Percentiles rank a stretch among this genome's conserved stretches.
phyloP scores from a whole-genome alignment of 2,888 invertebrate genomes.

The Callyntrura guangdongensis region DNA sequence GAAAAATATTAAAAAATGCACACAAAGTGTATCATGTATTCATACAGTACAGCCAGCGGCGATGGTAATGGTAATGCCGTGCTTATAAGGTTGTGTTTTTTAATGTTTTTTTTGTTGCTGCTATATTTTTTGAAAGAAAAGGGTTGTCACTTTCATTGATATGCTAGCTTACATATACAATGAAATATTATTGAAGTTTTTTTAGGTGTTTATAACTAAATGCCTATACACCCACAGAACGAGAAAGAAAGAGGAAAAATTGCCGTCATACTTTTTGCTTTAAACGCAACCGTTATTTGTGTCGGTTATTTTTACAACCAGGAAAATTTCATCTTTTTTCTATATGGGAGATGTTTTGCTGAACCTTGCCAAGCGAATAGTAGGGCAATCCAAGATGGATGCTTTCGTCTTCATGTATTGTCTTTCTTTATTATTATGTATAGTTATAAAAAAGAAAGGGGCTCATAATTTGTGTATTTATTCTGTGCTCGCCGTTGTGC shows the following conservation, averaged over 20 bases:
- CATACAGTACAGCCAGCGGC: slow-evolving; percentile 7
- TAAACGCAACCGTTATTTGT: neutral
- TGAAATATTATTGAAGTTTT: slow-evolving; percentile 64
- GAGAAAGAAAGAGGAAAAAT: no score
- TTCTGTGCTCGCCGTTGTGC: slow-evolving; percentile 34
- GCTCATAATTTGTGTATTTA: slow-evolving; percentile 62
- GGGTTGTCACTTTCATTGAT: slow-evolving; percentile 42
- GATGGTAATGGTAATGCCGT: slow-evolving; percentile 16
- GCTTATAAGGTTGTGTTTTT: slow-evolving; percentile 14
- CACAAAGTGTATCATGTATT: slow-evolving; percentile 34
- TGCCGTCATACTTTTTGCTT: neutral
- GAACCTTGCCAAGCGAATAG: slow-evolving; percentile 64
- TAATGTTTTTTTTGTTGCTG: slow-evolving; percentile 35
- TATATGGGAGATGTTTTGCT: slow-evolving; percentile 29
- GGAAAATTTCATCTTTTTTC: slow-evolving; percentile 54
- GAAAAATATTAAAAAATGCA: slow-evolving; percentile 47
- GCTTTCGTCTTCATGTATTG: slow-evolving; percentile 35
- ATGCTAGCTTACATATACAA: slow-evolving; percentile 33
- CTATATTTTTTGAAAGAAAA: slow-evolving; percentile 14
- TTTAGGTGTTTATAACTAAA: neutral
- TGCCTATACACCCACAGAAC: neutral
- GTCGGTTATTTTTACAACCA: slow-evolving; percentile 18
- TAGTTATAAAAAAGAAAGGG: slow-evolving; percentile 1
- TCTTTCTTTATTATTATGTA: slow-evolving; percentile 34
- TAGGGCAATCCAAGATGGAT: slow-evolving; percentile 58